Conservation (phyloP, 2,113 vertebrate genomes). For the Pelodiscus sinensis region DNA sequence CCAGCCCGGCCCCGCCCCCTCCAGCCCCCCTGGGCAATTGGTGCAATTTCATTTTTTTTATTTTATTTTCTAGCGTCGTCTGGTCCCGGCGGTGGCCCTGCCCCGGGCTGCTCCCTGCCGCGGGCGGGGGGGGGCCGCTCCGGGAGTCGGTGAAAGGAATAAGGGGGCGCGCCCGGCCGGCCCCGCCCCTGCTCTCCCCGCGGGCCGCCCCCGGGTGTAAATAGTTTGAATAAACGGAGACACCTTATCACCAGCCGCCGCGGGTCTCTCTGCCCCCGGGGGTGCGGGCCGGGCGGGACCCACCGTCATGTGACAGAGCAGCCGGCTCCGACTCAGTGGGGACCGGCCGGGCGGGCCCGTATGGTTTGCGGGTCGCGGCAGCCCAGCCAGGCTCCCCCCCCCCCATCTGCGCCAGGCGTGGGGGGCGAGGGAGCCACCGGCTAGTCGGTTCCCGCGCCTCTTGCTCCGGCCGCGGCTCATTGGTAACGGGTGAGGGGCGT, state of each 20-base stretch:
- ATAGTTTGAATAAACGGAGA: constrained; percentile 79
- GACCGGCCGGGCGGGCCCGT: not conserved
- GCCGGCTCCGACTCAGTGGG: not conserved
- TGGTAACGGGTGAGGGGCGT: too few species aligned
- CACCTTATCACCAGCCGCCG: constrained; percentile 17
- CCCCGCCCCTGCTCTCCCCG: not conserved
- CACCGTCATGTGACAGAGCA: too few species aligned
- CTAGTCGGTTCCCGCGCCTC: too few species aligned
- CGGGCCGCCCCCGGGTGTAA: constrained; percentile 69
- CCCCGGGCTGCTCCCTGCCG: not conserved
- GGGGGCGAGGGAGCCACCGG: not conserved
- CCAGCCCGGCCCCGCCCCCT: not conserved
- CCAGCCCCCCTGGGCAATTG: not conserved
- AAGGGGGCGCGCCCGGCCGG: not conserved
- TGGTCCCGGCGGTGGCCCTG: not conserved
- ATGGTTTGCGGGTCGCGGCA: not conserved
- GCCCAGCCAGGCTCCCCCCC: not conserved
- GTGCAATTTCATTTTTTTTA: constrained; percentile 68
- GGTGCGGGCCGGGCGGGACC: too few species aligned
- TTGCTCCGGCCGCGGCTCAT: not conserved
- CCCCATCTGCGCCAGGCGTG: not conserved
- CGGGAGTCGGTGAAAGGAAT: too few species aligned
- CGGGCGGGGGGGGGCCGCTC: not conserved
- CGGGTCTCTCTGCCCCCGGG: too few species aligned
- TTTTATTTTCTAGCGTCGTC: not conserved